These are phyloP conservation scores for Eurytoma californica DNA, from an alignment of 2,888 invertebrate species.

Conservation along the genomic window DNA sequence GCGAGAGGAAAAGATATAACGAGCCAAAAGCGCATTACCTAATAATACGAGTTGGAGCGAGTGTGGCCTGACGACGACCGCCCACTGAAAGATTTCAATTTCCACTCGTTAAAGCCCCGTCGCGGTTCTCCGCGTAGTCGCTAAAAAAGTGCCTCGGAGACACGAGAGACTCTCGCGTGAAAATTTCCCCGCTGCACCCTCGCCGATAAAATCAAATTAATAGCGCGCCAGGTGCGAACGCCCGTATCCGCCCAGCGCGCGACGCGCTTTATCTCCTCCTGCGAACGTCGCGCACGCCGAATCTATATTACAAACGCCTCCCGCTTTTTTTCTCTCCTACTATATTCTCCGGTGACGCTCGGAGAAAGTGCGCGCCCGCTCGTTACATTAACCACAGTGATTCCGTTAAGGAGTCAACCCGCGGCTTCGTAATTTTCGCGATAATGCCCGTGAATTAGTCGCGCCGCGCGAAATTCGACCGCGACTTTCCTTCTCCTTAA, in stretches of 20 bases:
- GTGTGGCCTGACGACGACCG: neutral
- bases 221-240: constrained; percentile 18
- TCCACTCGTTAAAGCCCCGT: constrained; percentile 15
- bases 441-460: too few species aligned
- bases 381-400: too few species aligned
- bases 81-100: constrained; percentile 23
- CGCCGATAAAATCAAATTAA: constrained; percentile 38
- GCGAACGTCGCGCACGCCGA: neutral
- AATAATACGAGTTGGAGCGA: neutral
- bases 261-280: neutral
- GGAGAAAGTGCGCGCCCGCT: too few species aligned
- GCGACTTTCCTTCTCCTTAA: too few species aligned
- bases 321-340: neutral
- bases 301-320: neutral
- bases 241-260: neutral
- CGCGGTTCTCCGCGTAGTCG: neutral
- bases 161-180: neutral
- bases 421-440: too few species aligned
- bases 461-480: too few species aligned
- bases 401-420: too few species aligned
- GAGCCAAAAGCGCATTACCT: neutral
- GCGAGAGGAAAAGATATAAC: neutral
- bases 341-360: too few species aligned
- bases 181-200: constrained; percentile 1
- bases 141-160: constrained; percentile 7